Conservation (phyloP, 2,113 vertebrate genomes). For the Lamprologus callipterus region DNA sequence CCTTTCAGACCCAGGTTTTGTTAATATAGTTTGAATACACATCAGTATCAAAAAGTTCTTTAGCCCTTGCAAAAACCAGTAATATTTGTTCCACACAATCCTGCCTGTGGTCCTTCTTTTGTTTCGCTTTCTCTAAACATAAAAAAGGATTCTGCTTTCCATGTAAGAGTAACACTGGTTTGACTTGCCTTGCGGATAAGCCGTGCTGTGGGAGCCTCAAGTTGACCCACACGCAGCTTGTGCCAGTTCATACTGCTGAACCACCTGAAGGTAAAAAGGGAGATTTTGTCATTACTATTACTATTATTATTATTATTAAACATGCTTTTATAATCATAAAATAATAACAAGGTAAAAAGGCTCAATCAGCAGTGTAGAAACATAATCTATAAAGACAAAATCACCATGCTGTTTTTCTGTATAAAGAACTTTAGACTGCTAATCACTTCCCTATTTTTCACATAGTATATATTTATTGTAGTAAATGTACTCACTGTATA, state of each 20-base stretch:
- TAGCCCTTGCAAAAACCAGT: not conserved
- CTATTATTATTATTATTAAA: not conserved
- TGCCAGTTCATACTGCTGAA: conserved; percentile 75
- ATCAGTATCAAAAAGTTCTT: not conserved
- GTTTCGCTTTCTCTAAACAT: not conserved
- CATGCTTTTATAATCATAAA: not conserved
- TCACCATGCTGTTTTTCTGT: not conserved
- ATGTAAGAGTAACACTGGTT: not conserved
- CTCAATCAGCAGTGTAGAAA: not conserved
- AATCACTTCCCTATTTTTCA: not conserved
- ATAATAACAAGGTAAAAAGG: not conserved
- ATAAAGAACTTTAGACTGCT: not conserved
- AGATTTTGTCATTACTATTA: not conserved
- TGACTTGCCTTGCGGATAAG: conserved; percentile 70
- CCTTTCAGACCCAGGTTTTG: not conserved
- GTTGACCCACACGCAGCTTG: conserved; percentile 69
- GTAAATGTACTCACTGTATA: not conserved
- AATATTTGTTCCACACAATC: not conserved
- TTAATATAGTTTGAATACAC: not conserved
- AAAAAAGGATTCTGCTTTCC: not conserved
- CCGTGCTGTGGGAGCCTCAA: conserved; percentile 68
- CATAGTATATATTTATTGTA: not conserved
- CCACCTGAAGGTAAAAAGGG: conserved; percentile 58
- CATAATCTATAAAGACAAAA: not conserved
- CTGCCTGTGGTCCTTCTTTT: not conserved